Evolutionary conservation across 2,888 invertebrate genomes (phyloP).

Genomic region (Morinoia aosen): DNA sequence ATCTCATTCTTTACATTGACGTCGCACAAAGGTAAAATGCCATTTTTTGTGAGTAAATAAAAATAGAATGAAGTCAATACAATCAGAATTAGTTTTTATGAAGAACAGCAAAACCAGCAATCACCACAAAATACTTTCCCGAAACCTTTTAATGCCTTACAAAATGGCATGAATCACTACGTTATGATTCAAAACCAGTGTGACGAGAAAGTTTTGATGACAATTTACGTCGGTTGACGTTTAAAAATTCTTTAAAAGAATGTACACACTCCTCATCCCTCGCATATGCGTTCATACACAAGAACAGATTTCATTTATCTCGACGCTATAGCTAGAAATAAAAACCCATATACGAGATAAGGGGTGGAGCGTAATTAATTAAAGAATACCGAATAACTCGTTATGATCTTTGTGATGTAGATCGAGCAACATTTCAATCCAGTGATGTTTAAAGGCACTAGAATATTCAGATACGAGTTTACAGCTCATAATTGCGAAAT

Average conservation of each 20-base stretch:
- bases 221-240: neutral
- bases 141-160: no score
- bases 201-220: neutral
- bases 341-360: neutral
- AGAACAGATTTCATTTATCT: neutral
- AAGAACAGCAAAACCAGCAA: no score
- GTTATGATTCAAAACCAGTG: no score
- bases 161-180: no score
- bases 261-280: neutral
- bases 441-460: neutral
- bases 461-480: neutral
- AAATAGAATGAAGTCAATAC: neutral
- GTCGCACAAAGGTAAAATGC: neutral
- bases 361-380: neutral
- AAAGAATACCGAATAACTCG: neutral
- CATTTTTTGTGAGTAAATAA: neutral
- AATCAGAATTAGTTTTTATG: neutral
- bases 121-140: no score
- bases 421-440: neutral
- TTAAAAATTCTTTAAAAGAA: neutral
- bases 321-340: neutral
- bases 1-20: neutral
- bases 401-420: neutral
- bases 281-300: neutral
- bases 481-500: neutral